Base-by-base conservation (phyloP, 92 coral and sea anemone species). In the Blastomussa wellsi region DNA sequence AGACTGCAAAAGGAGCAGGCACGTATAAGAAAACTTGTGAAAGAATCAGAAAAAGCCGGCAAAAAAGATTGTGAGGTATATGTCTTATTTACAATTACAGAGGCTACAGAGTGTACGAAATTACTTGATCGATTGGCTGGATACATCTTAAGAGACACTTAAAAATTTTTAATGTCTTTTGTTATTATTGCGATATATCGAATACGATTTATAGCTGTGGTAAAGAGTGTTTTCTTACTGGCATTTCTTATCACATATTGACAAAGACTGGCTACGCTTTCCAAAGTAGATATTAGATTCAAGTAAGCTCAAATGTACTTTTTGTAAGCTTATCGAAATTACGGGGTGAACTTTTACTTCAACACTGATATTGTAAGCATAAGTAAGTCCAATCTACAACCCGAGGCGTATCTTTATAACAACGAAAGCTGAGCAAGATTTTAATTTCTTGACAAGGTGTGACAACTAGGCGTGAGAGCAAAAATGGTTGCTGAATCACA, bases 1-100 rank as follows among this genome's bases (percentile, higher is more conserved):
- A 83, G 90, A 31, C 77, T 90, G 48, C 90, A 90, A 60, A 82
- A 85, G 32, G 93, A 90, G 67, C 93, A 90, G 44, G 82, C 84
- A 49, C 80, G 88, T 35, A 77, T 41, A 68, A 86, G 88, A 79
- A 86, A 78, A 68, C 87, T 94, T 42, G 41, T 82, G 16, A 82
- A 88, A 47, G 95, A 94, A 70, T 78, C 87, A 42, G 98, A 90
- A 67, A 79, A 84, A 29, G 70, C 55, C 51, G 82, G 79, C 62
- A 83, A 65, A 53, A 78, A 74, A 55, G 88, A 86, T 38, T 74
- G 86, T 26, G 93, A 87, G 81, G 79, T 72, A 74, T 70, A 77
- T 10, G 83, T 69, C 26, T 17, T 13, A 38, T 59, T 36, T 33
- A 1, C 17, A 29, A 8, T 47, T 22, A 28, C 38, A 4, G 57